These are phyloP conservation scores for Brachionus angularis DNA, from an alignment of 1,140 invertebrate genomes.

Conservation along the genomic window DNA sequence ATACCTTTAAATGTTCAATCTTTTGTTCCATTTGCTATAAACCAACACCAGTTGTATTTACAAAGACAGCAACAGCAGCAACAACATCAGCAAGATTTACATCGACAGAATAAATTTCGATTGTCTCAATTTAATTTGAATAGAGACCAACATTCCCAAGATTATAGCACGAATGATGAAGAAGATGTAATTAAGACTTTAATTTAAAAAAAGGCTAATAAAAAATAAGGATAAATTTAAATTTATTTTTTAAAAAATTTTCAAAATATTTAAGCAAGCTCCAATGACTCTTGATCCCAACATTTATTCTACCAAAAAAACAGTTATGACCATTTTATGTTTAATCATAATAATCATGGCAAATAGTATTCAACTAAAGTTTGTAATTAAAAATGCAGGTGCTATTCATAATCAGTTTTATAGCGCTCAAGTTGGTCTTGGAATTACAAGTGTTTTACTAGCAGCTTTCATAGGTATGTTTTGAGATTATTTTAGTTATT, in stretches of 20 bases:
- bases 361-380: conserved; percentile 38
- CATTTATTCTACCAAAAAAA: conserved; percentile 39
- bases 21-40: conserved; percentile 23
- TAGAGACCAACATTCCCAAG: conserved; percentile 9
- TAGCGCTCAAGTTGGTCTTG: conserved; percentile 37
- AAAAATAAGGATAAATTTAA: too few species aligned
- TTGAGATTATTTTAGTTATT: too few species aligned
- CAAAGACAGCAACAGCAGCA: conserved; percentile 18
- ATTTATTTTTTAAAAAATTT: background rate
- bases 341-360: conserved; percentile 41
- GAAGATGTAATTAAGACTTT: conserved; percentile 34
- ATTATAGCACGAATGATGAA: conserved; percentile 11
- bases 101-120: conserved; percentile 3
- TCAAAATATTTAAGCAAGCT: background rate
- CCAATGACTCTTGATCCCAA: conserved; percentile 11
- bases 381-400: conserved; percentile 36
- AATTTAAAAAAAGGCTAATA: too few species aligned
- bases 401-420: conserved; percentile 29
- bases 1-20: too few species aligned
- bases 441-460: conserved; percentile 36
- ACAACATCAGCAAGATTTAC: background rate
- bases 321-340: conserved; percentile 43
- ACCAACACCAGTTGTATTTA: conserved; percentile 10
- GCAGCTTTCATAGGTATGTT: conserved; percentile 39
- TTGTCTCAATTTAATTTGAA: background rate